These are phyloP conservation scores for Sarcophilus harrisii DNA, from an alignment of 2,797 vertebrate genomes.

Conservation along the genomic window DNA sequence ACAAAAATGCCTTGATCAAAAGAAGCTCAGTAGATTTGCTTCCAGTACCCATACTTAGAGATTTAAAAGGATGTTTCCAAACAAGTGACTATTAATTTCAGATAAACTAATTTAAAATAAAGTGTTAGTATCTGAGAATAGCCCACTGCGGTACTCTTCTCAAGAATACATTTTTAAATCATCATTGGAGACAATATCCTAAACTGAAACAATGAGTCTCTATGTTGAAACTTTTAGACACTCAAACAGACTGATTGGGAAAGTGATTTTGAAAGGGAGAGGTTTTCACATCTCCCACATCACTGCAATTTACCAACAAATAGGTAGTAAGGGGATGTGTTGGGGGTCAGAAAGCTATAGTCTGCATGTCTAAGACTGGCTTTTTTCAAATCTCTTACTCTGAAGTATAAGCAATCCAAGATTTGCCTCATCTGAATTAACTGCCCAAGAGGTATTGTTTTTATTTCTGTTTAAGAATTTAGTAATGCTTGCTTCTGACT, in stretches of 20 bases:
- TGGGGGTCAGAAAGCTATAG: not conserved
- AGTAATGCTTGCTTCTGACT: not conserved
- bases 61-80: not conserved
- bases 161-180: not conserved
- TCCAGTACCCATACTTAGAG: not conserved
- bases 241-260: not conserved
- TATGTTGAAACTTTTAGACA: not conserved
- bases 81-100: not conserved
- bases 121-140: not conserved
- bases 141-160: not conserved
- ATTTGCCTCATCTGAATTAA: not conserved
- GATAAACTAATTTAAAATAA: not conserved
- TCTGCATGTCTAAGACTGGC: not conserved
- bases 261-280: not conserved
- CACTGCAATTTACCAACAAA: not conserved
- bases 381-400: not conserved
- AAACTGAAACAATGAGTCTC: not conserved
- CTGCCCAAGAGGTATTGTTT: not conserved
- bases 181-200: not conserved
- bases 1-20: constrained; percentile 10
- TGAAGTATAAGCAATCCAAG: not conserved
- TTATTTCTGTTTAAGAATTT: not conserved
- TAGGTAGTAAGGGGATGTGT: not conserved
- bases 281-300: not conserved
- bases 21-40: not conserved